phyloP scores from a whole-genome alignment of 2,113 vertebrate species.

The Monarcha castaneiventris region DNA sequence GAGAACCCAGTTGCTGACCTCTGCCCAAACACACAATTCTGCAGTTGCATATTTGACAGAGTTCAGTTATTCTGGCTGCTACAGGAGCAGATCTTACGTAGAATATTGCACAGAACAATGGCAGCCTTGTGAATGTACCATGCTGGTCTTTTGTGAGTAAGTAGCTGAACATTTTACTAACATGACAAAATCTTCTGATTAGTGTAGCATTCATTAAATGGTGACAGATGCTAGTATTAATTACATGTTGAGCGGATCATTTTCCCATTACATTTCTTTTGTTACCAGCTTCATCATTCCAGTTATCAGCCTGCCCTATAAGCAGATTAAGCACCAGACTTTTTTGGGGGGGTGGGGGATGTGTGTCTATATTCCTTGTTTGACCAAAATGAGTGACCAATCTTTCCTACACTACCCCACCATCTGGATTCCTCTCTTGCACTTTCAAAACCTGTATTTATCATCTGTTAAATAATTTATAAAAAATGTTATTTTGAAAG shows the following conservation, averaged over 20 bases:
- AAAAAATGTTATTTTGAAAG: background rate
- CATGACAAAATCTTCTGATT: background rate
- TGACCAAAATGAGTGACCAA: background rate
- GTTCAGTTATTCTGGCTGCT: background rate
- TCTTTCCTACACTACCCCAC: background rate
- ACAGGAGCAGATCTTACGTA: background rate
- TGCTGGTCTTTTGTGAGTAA: background rate
- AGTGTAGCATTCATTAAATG: constrained; percentile 23
- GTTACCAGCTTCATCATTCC: constrained; percentile 14
- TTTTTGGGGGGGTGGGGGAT: background rate
- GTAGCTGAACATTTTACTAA: background rate
- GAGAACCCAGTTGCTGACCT: background rate
- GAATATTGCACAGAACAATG: background rate
- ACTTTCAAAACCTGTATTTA: background rate
- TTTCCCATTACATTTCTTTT: constrained; percentile 41
- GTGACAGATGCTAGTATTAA: constrained; percentile 65
- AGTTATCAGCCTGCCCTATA: background rate
- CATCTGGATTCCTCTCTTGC: constrained; percentile 7
- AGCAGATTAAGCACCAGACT: constrained; percentile 30
- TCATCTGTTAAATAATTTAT: background rate
- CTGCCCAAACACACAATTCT: background rate
- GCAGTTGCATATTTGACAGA: background rate
- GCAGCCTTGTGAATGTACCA: background rate
- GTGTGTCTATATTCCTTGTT: background rate
- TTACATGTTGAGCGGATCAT: constrained; percentile 24